Evolutionary conservation across 2,113 vertebrate species (phyloP).

Genomic region (Sturnira hondurensis): DNA sequence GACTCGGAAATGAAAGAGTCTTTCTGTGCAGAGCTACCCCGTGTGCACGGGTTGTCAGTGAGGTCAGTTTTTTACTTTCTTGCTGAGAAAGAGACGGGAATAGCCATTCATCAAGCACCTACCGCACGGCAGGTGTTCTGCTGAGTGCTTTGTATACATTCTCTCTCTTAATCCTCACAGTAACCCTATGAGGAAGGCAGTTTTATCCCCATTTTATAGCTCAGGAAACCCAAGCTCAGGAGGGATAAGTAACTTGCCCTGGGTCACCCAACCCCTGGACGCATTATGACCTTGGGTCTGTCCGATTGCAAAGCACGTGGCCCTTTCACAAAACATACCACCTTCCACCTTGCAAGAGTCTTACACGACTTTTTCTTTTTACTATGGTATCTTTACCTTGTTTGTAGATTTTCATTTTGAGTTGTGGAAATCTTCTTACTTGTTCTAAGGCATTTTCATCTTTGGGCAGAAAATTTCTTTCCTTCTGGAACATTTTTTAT

Average conservation of each 20-base stretch:
- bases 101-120: slow-evolving; percentile 52
- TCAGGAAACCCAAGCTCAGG: slow-evolving; percentile 63
- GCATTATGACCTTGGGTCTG: slow-evolving; percentile 34
- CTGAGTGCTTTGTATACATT: slow-evolving; percentile 58
- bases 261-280: slow-evolving; percentile 12
- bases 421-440: not conserved
- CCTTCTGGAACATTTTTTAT: not conserved
- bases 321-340: not conserved
- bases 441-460: not conserved
- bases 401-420: slow-evolving; percentile 3
- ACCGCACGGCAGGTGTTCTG: slow-evolving; percentile 60
- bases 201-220: slow-evolving; percentile 66
- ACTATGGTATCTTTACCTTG: not conserved
- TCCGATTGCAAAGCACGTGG: not conserved
- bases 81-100: slow-evolving; percentile 46
- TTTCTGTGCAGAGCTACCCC: not conserved
- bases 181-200: slow-evolving; percentile 63
- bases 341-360: not conserved
- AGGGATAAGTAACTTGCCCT: slow-evolving; percentile 53
- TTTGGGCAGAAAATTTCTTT: not conserved
- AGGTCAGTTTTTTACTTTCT: slow-evolving; percentile 19
- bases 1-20: not conserved
- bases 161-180: slow-evolving; percentile 64
- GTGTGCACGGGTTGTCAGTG: not conserved
- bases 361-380: not conserved